Base-by-base conservation (phyloP, 2,888 invertebrate genomes). In the Eulithis testata region DNA sequence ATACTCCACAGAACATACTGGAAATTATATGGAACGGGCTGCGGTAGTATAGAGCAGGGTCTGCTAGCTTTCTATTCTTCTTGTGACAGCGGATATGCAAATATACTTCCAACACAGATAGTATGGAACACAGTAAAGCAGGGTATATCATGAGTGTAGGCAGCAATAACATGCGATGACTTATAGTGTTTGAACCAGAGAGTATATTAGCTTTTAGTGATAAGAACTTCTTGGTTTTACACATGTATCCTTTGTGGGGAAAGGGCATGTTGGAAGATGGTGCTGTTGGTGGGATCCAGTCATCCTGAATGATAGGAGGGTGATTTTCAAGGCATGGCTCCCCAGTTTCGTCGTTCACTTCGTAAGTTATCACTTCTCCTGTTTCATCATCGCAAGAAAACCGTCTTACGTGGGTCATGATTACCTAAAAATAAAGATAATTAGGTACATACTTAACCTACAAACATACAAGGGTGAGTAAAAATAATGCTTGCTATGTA, bases 1-100 rank as follows among this genome's bases (percentile, higher is more conserved):
- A 96, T 31, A 94, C 86, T 4, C 94, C 95, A 82, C 96, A 96
- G 80, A 96, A 96, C 69, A 95, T 95, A 21, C 96, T 95, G 0
- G 95, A 94, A 7, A 96, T 89, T 2, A 94, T 87, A 81, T 96
- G 96, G 70, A 96, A 93, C 0, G 96, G 96, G 73, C 96, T 96
- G 52, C 95, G 94, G 76, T 95, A 96, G 75, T 95, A 96, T 45
- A 95, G 82, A 58, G 91, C 89, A 11, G 93, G 85, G 72, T 95
- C 91, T 75, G 91, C 92, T 44, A 95, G 85, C 53, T 85, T 83
- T 73, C 94, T 94, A 77, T 96, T 96, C 76, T 95, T 95, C 71
- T 94, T 94, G 77, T 96, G 96, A 7, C 96, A 95, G 89, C 94
- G 93, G n/a, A 94, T 90, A 81, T 96, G 96, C 36, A 96, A 84